Conservation (phyloP, 2,888 invertebrate species). For the Hypolimnas misippus region DNA sequence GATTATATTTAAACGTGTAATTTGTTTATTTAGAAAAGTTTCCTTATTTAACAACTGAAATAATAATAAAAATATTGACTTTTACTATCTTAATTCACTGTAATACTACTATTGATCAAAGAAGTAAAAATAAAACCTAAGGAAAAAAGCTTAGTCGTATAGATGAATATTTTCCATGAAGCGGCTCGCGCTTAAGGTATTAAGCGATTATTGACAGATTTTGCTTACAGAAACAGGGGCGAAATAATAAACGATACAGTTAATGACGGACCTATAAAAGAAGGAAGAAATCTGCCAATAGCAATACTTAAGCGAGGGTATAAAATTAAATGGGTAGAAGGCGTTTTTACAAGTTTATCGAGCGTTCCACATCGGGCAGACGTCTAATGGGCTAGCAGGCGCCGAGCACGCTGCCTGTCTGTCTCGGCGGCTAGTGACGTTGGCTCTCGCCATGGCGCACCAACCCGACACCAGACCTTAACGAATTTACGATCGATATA, state of each 20-base stretch:
- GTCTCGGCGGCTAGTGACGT: constrained; percentile 71
- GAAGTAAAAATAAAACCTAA: neutral
- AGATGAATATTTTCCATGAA: neutral
- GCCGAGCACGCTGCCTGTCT: constrained; percentile 79
- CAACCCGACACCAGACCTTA: constrained; percentile 56
- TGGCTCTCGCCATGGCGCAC: constrained; percentile 45
- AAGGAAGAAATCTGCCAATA: constrained; percentile 80
- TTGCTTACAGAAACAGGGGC: constrained; percentile 56
- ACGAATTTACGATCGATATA: constrained; percentile 63
- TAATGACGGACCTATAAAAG: constrained; percentile 72
- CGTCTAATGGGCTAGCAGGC: constrained; percentile 80
- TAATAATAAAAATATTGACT: neutral
- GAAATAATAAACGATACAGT: constrained; percentile 75
- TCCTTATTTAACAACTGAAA: too few relatives aligned
- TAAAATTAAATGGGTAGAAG: constrained; percentile 83
- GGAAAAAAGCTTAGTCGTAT: neutral
- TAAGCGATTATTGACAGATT: constrained; percentile 60
- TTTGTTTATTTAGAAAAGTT: too few relatives aligned
- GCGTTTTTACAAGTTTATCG: constrained; percentile 84
- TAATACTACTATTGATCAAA: too few relatives aligned
- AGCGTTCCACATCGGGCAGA: constrained; percentile 81
- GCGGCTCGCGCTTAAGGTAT: constrained; percentile 25
- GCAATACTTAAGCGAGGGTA: constrained; percentile 78
- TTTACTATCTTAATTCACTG: neutral
- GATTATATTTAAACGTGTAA: too few relatives aligned